A percentile compares a stretch with the other conserved stretches of the same genome.
These are phyloP conservation scores for Opisthograptis luteolata DNA, from an alignment of 2,888 invertebrate genomes.

Conservation along the genomic window DNA sequence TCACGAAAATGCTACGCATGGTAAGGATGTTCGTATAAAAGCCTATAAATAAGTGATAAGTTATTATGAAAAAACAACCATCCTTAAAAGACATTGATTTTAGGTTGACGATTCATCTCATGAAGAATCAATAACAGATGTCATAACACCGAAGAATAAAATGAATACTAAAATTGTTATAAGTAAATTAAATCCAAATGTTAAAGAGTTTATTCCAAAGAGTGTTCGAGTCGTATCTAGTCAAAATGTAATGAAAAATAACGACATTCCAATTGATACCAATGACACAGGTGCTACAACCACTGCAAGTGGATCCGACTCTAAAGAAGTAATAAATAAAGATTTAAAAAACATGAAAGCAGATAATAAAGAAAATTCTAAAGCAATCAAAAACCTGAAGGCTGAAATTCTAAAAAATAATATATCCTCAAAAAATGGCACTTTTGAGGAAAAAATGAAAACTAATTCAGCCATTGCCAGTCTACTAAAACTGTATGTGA, in stretches of 20 bases:
- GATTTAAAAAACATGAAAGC: neutral
- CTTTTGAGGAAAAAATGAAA: conserved; percentile 44
- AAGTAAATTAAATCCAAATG: conserved; percentile 62
- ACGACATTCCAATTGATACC: neutral
- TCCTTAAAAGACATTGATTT: neutral
- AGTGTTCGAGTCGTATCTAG: conserved; percentile 3
- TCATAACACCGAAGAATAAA: neutral
- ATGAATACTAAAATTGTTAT: conserved; percentile 26
- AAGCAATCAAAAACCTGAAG: conserved; percentile 23
- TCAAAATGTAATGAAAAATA: neutral
- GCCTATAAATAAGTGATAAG: too few species aligned
- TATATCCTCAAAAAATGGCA: conserved; percentile 47
- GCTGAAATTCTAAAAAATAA: conserved; percentile 47
- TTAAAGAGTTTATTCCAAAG: conserved; percentile 57
- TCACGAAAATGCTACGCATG: conserved; percentile 57
- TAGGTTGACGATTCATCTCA: conserved; percentile 34
- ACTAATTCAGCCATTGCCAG: conserved; percentile 59
- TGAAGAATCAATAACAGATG: neutral
- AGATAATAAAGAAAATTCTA: neutral
- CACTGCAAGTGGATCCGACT: neutral
- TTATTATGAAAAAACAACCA: neutral
- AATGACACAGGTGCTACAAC: neutral
- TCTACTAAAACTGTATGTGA: conserved; percentile 54
- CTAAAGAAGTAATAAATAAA: neutral
- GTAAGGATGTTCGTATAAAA: conserved; percentile 43